Evolutionary conservation across 2,888 invertebrate species (phyloP), one percentile per base, ranked within the genome.

Genomic region (Mylabris sibirica): DNA sequence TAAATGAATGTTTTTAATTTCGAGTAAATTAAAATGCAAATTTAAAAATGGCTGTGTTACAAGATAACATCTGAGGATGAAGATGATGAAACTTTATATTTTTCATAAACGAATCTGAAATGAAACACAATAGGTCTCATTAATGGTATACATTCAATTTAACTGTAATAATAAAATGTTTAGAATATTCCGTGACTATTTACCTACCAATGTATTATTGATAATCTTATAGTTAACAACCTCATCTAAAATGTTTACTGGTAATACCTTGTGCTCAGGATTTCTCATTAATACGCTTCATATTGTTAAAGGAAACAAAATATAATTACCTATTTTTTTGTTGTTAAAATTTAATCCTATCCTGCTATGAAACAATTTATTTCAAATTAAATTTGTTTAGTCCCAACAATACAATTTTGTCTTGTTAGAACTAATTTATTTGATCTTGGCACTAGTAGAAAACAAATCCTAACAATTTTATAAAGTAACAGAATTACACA

Each of bases 161-260:
- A 30, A n/a, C n/a, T n/a, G n/a, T 30, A 6, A 12, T 22, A 38
- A 38, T 38, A 20, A 8, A 49, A 24, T 24, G 24, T 24, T 4
- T 9, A 14, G 22, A 53, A 53, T 53, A 53, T 53, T 53, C 22
- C 22, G 24, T 53, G 24, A 24, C 53, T 53, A 24, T 53, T 49
- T 49, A 49, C 49, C 49, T 49, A 49, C 49, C 49, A 49, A 49
- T 17, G 12, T 53, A 53, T 22, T 53, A 22, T 24, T 53, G 53
- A 53, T 53, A 53, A 53, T 53, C 22, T 53, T 22, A 5, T 24
- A 53, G 53, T 53, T 53, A 53, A 53, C 53, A 53, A 53, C 53
- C 53, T 2, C 24, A 53, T 53, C 53, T 53, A 22, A 53, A 53
- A 22, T 53, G 53, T 53, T 53, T 53, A 53, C 53, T 11, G 12